A percentile compares a stretch with the other conserved stretches of the same genome.
These are phyloP conservation scores for Aphodius granarius DNA, from an alignment of 2,888 invertebrate species.

Conservation along the genomic window DNA sequence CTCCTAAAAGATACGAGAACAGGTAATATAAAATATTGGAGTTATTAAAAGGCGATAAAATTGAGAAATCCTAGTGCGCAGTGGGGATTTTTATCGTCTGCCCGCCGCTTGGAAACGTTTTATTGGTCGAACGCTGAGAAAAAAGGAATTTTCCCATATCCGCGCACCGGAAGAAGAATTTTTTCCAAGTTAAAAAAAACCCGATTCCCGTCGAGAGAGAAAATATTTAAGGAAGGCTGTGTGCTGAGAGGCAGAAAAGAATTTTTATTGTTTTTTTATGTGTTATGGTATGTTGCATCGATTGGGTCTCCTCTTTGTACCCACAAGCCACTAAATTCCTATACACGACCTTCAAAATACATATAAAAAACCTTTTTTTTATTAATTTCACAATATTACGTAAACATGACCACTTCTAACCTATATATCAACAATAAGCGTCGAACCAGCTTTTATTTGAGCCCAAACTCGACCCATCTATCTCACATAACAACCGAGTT, in stretches of 20 bases:
- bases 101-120: not conserved
- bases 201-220: not conserved
- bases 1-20: not conserved
- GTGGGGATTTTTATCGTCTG: not conserved
- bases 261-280: not conserved
- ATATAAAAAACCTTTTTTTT: too few species aligned
- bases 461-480: too few species aligned
- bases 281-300: not conserved
- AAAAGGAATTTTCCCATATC: not conserved
- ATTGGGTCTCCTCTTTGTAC: not conserved
- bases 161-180: not conserved
- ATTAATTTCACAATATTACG: too few species aligned
- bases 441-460: too few species aligned
- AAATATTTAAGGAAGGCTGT: not conserved
- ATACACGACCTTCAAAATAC: too few species aligned
- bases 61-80: not conserved
- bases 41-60: not conserved
- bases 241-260: not conserved
- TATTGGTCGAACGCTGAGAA: not conserved
- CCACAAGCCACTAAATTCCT: not conserved
- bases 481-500: too few species aligned
- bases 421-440: too few species aligned
- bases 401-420: too few species aligned
- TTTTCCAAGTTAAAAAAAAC: not conserved
- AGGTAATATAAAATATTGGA: not conserved